Evolutionary conservation across 2,113 vertebrate species (phyloP).

Genomic region (Eira barbara): DNA sequence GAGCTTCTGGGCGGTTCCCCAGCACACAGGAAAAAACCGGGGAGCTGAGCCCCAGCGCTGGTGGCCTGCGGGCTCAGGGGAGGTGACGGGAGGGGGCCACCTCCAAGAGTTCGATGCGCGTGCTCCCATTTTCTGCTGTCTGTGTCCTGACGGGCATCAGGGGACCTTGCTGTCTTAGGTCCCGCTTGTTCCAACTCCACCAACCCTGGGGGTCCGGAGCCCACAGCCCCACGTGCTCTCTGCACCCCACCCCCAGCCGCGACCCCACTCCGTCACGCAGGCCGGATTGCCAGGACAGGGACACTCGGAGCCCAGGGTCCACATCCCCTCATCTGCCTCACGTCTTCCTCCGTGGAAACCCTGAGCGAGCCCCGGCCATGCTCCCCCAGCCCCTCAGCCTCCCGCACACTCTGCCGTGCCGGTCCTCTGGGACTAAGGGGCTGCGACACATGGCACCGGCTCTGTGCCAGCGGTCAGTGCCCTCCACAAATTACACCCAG

Average conservation of each 20-base stretch:
- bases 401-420: not conserved
- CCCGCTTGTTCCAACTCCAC: not conserved
- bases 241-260: not conserved
- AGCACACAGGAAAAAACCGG: accelerated
- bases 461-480: not conserved
- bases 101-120: not conserved
- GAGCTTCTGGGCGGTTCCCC: not conserved
- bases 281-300: not conserved
- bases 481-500: not conserved
- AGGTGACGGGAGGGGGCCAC: not conserved
- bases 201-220: not conserved
- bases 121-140: not conserved
- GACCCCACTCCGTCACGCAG: accelerated
- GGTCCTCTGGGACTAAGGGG: not conserved
- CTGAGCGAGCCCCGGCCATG: accelerated
- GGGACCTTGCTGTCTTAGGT: not conserved
- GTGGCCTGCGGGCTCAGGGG: not conserved
- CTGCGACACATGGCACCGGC: not conserved
- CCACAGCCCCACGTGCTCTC: not conserved
- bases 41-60: not conserved
- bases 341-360: not conserved
- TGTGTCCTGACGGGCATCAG: not conserved
- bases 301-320: not conserved
- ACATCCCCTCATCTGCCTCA: not conserved
- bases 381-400: not conserved